Evolutionary conservation across 1,140 invertebrate species (phyloP).

Genomic region (Wiebesia pumilae): DNA sequence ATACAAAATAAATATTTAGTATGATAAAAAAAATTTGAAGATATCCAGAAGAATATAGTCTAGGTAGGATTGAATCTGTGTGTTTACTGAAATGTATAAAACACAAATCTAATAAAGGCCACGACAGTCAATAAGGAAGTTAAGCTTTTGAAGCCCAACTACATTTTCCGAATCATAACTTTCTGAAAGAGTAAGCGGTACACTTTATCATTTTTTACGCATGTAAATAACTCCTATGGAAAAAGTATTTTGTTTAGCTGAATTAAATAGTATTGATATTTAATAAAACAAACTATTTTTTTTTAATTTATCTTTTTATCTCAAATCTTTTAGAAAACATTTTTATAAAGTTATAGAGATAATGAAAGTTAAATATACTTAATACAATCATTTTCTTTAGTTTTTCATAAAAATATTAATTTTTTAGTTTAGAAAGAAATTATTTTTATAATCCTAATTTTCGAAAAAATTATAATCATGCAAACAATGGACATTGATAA

Average conservation of each 20-base stretch:
- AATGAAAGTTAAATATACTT: too few species aligned
- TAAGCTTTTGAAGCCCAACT: conserved; percentile 6
- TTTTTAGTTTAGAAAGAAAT: too few species aligned
- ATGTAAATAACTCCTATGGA: conserved; percentile 14
- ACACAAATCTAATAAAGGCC: conserved; percentile 43
- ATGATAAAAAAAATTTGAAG: conserved; percentile 12
- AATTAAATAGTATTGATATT: too few species aligned
- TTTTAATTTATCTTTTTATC: neutral
- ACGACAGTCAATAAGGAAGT: conserved; percentile 41
- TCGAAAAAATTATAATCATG: too few species aligned
- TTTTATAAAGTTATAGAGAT: too few species aligned
- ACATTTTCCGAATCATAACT: conserved; percentile 43
- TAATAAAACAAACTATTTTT: too few species aligned
- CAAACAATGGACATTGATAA: too few species aligned
- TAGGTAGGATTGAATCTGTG: conserved; percentile 22
- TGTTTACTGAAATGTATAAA: conserved; percentile 48
- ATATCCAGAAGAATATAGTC: neutral
- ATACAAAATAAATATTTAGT: neutral
- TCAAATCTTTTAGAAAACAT: too few species aligned
- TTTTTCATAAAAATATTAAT: too few species aligned
- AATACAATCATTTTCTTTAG: too few species aligned
- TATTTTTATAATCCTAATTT: too few species aligned
- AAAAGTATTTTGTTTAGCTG: neutral
- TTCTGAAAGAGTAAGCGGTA: conserved; percentile 3
- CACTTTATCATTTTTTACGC: conserved; percentile 34